These are phyloP conservation scores for Drosophila colorata DNA, from an alignment of 2,888 invertebrate genomes.

Conservation along the genomic window DNA sequence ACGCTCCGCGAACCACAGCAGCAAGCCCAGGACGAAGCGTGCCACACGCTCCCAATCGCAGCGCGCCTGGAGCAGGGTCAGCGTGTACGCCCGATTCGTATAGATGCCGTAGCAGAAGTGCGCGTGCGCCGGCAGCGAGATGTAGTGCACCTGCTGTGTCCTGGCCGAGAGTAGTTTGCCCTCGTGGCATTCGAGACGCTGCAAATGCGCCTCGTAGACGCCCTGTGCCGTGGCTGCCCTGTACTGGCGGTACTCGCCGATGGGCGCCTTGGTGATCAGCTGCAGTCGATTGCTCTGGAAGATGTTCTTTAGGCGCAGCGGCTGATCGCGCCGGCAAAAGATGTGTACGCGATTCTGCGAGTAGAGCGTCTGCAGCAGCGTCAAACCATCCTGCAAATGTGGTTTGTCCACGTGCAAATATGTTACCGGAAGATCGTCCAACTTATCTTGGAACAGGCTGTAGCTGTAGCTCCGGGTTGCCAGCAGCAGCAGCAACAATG, in stretches of 20 bases:
- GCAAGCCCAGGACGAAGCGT: conserved; percentile 25
- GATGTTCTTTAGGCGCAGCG: conserved; percentile 13
- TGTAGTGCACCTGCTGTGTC: conserved; percentile 2
- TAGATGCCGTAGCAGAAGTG: conserved; percentile 57
- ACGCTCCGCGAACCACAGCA: conserved; percentile 13
- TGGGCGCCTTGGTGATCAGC: conserved; percentile 6
- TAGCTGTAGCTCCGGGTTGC: not conserved
- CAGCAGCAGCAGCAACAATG: conserved; percentile 3
- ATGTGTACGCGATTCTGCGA: conserved; percentile 26
- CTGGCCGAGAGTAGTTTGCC: conserved; percentile 16
- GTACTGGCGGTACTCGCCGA: conserved; percentile 40
- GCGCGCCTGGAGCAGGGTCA: conserved; percentile 27
- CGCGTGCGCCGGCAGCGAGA: conserved; percentile 32
- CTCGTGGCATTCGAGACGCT: conserved; percentile 13
- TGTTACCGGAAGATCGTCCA: conserved; percentile 1
- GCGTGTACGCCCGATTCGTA: conserved; percentile 38
- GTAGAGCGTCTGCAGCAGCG: conserved; percentile 22
- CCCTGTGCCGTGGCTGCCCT: conserved; percentile 19
- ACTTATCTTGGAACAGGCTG: not conserved
- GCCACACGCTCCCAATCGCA: conserved; percentile 29
- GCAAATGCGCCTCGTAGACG: conserved; percentile 9
- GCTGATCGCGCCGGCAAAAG: conserved; percentile 37
- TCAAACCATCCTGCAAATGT: conserved; percentile 1
- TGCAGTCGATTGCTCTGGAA: conserved; percentile 44
- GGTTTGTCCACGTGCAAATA: conserved; percentile 21